phyloP scores from a whole-genome alignment of 2,113 vertebrate genomes.

The Microcebus jonahi region DNA sequence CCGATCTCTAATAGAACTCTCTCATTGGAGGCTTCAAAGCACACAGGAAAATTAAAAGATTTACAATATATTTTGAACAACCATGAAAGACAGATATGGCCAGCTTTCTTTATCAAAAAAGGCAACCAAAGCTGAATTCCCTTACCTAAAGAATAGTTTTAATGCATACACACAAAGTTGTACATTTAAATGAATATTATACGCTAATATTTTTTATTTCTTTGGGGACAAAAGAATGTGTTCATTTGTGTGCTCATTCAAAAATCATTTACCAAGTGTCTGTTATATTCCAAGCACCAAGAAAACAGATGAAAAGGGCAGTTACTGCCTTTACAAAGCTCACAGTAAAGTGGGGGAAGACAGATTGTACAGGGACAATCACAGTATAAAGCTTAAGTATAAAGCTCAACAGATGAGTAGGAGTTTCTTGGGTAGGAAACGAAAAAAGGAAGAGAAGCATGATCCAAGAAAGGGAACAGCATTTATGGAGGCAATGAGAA shows the following conservation, averaged over 20 bases:
- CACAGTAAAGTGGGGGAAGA: background rate
- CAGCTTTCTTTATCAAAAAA: constrained; percentile 2
- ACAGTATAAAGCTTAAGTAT: constrained; percentile 7
- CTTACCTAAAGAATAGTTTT: constrained; percentile 17
- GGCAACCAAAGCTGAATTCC: background rate
- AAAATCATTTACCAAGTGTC: background rate
- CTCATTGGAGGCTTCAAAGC: constrained; percentile 50
- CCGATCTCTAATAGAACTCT: constrained; percentile 33
- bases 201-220: background rate
- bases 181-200: background rate
- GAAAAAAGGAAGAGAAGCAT: background rate
- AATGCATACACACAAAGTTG: background rate
- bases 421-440: constrained; percentile 38
- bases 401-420: constrained; percentile 31
- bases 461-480: constrained; percentile 1
- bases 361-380: background rate
- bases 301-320: constrained; percentile 22
- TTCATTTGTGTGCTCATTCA: constrained; percentile 3
- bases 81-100: background rate
- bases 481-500: background rate
- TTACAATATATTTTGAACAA: constrained; percentile 2
- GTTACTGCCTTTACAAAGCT: constrained; percentile 1
- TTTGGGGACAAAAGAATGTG: background rate
- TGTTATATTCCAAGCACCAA: background rate
- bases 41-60: constrained; percentile 41